Percentiles rank a stretch among this genome's conserved stretches.
Evolutionary conservation across 1,140 invertebrate species (phyloP).

Genomic region (Drosophila sturtevanti): DNA sequence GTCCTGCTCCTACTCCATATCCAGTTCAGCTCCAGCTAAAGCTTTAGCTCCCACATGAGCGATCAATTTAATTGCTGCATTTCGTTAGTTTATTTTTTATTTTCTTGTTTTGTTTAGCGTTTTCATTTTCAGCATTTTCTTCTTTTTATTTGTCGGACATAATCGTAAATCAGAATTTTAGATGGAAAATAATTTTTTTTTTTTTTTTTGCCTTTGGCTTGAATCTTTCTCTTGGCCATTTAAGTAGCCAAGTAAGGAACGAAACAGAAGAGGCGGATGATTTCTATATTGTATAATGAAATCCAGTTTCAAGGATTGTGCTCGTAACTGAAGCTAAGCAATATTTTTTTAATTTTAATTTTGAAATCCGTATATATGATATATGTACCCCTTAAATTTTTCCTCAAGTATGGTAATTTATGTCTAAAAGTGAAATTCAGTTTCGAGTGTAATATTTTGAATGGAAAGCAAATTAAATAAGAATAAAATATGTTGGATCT

Average conservation of each 20-base stretch:
- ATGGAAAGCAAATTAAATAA: no score
- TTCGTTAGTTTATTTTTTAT: not conserved
- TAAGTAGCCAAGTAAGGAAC: not conserved
- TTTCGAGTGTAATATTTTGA: no score
- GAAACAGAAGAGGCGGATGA: not conserved
- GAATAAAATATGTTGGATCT: no score
- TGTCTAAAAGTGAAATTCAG: no score
- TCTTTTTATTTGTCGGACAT: not conserved
- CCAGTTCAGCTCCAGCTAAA: no score
- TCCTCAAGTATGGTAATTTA: no score
- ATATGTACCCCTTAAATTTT: no score
- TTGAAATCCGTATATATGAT: no score
- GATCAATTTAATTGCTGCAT: conserved; percentile 69
- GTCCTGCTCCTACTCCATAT: no score
- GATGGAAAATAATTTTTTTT: conserved; percentile 18
- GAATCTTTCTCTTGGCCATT: conserved; percentile 3
- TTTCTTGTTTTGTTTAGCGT: conserved; percentile 11
- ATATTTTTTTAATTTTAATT: no score
- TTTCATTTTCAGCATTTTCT: not conserved
- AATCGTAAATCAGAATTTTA: conserved; percentile 55
- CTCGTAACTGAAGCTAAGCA: no score
- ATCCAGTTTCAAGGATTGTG: not conserved
- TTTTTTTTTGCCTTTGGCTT: not conserved
- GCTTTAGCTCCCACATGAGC: conserved; percentile 39
- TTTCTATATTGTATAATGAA: not conserved